phyloP scores from a whole-genome alignment of 2,888 invertebrate genomes.

The Capitulum mitella region DNA sequence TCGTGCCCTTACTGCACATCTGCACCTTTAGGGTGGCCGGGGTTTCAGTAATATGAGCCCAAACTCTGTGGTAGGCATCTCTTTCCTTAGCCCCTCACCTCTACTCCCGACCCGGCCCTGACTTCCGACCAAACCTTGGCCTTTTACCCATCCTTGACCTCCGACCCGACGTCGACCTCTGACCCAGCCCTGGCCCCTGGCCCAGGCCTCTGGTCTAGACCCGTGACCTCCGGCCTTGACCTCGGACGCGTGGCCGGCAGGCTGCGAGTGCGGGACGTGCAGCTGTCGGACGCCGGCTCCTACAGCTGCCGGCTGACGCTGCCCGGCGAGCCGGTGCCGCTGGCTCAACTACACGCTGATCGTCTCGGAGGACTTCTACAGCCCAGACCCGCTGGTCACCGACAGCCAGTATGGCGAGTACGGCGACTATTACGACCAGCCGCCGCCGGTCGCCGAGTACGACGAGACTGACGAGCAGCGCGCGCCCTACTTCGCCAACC shows the following conservation, averaged over 20 bases:
- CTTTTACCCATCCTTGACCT: too few species aligned
- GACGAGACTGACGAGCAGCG: neutral
- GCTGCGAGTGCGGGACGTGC: slow-evolving; percentile 28
- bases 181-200: neutral
- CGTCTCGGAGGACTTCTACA: slow-evolving; percentile 25
- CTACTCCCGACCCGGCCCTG: too few species aligned
- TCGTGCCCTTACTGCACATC: too few species aligned
- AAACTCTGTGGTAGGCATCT: too few species aligned
- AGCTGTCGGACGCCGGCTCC: slow-evolving; percentile 29
- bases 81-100: too few species aligned
- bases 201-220: too few species aligned
- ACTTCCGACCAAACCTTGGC: too few species aligned
- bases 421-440: neutral
- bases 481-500: neutral
- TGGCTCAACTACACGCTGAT: slow-evolving; percentile 35
- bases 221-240: too few species aligned
- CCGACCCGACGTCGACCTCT: too few species aligned
- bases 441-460: neutral
- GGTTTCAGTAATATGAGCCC: too few species aligned
- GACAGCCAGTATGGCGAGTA: neutral
- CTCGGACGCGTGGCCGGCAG: slow-evolving; percentile 26
- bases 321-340: neutral
- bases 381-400: slow-evolving; percentile 27
- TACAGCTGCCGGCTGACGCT: slow-evolving; percentile 30
- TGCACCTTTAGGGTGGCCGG: too few species aligned